Percentiles rank a stretch among this genome's conserved stretches.
These are phyloP conservation scores for Colostygia pectinataria DNA, from an alignment of 2,888 invertebrate genomes.

Conservation along the genomic window DNA sequence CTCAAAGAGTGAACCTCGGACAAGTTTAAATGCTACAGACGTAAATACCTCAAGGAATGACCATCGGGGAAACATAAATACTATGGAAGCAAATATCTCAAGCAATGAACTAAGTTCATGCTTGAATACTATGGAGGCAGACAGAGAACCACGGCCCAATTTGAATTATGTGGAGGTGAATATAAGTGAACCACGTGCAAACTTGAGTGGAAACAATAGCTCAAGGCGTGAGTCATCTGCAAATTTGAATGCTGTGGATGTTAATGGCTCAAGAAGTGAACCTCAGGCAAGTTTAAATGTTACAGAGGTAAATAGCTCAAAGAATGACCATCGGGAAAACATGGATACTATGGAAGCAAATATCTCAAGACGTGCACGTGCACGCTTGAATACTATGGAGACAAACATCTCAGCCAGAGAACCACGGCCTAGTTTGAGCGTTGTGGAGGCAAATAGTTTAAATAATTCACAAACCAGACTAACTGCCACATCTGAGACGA, in stretches of 20 bases:
- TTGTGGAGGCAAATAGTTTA: background rate
- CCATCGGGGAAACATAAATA: background rate
- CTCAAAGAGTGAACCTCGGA: background rate
- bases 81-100: background rate
- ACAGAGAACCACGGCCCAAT: background rate
- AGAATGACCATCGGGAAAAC: background rate
- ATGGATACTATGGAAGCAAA: background rate
- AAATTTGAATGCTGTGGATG: background rate
- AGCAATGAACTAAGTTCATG: background rate
- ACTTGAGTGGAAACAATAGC: background rate
- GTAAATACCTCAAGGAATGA: background rate
- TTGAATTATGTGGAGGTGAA: background rate
- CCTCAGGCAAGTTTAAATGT: background rate
- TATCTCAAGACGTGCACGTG: background rate
- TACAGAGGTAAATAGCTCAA: background rate
- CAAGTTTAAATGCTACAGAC: background rate
- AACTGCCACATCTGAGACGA: background rate
- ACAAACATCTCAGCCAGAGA: background rate
- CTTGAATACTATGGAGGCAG: background rate
- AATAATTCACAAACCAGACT: background rate
- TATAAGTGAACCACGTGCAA: background rate
- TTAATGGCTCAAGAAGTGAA: no score
- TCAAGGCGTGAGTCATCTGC: background rate
- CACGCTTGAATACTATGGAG: background rate
- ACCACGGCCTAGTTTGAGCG: background rate